Percentiles rank a stretch among this genome's conserved stretches.
These are phyloP conservation scores for Brachionus paranguensis DNA, from an alignment of 1,140 invertebrate genomes.

Conservation along the genomic window DNA sequence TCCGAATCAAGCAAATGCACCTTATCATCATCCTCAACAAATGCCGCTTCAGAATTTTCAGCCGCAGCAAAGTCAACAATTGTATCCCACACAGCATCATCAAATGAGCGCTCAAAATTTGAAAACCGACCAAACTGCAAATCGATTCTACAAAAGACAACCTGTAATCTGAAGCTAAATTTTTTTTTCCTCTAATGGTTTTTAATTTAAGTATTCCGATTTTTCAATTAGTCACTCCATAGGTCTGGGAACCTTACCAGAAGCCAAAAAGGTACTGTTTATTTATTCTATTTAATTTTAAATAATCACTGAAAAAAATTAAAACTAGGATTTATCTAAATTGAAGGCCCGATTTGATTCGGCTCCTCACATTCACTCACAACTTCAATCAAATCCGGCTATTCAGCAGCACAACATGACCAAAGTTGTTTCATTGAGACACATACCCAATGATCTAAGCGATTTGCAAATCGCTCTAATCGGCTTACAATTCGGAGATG, in stretches of 20 bases:
- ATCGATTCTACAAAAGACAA: not conserved
- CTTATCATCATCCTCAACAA: slow-evolving; percentile 23
- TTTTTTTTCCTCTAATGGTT: not conserved
- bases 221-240: not conserved
- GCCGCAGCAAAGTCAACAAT: not conserved
- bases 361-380: not conserved
- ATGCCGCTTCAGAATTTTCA: not conserved
- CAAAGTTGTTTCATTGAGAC: slow-evolving; percentile 87
- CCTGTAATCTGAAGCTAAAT: not conserved
- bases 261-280: slow-evolving; percentile 14
- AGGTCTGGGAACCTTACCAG: slow-evolving; percentile 1
- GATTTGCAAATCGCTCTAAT: slow-evolving; percentile 93
- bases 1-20: slow-evolving; percentile 9
- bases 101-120: not conserved
- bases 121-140: not conserved
- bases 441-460: slow-evolving; percentile 91
- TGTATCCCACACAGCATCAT: not conserved
- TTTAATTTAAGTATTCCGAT: slow-evolving; percentile 9
- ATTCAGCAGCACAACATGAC: not conserved
- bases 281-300: not conserved
- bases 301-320: not conserved
- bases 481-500: slow-evolving; percentile 89
- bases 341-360: slow-evolving; percentile 36
- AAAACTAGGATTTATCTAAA: slow-evolving; percentile 35
- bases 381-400: not conserved